Evolutionary conservation across 1,140 invertebrate species (phyloP), one percentile per base, ranked within the genome.

Genomic region (Heliconius himera): DNA sequence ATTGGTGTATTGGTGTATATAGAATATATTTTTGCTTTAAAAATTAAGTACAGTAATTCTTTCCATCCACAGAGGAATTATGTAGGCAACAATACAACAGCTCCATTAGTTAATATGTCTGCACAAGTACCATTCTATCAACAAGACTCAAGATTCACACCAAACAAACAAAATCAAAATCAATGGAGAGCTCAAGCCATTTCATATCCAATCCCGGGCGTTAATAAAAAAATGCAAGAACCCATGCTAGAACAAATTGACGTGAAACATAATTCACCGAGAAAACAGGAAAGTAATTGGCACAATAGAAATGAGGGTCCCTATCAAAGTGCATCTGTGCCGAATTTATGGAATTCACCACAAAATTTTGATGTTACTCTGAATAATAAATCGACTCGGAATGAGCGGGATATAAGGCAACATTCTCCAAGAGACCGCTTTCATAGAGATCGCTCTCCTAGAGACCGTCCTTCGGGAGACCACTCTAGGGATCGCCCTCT

Each of bases 41-140:
- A 66, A 66, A 66, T 66, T 29, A 66, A 66, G 60, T 13, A 22
- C 22, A 66, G 22, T 22, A 60, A 66, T 66, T 66, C 22, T 66
- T 66, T 66, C 22, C 60, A 66, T 66, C 16, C 60, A 66, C 60
- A 66, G 60, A 66, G 60, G 60, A 66, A 29, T 66, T 29, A 66
- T 66, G 60, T 66, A 66, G 60, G 60, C 60, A 66, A 66, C 60
- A 66, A 66, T 29, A 26, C 60, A 4, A 4, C 60, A 29, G 22
- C 60, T 26, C 22, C 60, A 29, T 66, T 66, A 66, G 60, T 11
- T 26, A 66, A 13, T 29, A 13, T n/a, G 22, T 11, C 60, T 66
- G 60, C 20, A 38, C 78, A 74, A 46, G 20, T 70, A 33, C 49
- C 71, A 4, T 79, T 33, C 51, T 79, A 74, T 75, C 78, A 76